Base-by-base conservation (phyloP, 2,797 vertebrate genomes). In the Helicolenus hilgendorfi region DNA sequence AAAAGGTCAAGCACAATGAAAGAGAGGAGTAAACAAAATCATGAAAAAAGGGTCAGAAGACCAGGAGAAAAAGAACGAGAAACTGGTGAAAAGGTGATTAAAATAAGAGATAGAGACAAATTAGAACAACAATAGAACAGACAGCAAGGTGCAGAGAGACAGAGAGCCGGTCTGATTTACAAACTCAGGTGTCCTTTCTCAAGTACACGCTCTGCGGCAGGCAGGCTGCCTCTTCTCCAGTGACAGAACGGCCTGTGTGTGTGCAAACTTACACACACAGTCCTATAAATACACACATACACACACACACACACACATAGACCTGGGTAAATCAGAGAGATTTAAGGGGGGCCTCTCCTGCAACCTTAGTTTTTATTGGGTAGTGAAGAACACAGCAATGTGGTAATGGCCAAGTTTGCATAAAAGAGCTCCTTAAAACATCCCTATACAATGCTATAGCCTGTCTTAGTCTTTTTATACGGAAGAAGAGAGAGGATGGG, bases 151-250 rank as follows among this genome's bases (percentile, higher is more conserved):
- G 27, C 27, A 69, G 53, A 79, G 76, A 70, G 33, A 84, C 68
- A 81, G 76, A 56, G 83, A 85, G 81, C 24, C 26, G 77, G 77
- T 84, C 81, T 89, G 94, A 94, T 96, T 95, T 95, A 95, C 85
- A 96, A 95, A 95, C 83, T 94, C 92, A 89, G 89, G 91, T 94
- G 96, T 96, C 96, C 95, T 97, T 94, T 93, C 92, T 96, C 94
- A 96, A 96, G 96, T 91, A 95, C 95, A 94, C 29, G 8, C 93
- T 91, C 92, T 96, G 95, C 89, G 73, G 89, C 90, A 95, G 79
- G 80, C 81, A 77, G 84, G 63, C 83, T 78, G 78, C 88, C 81
- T 92, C 83, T 68, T 77, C 76, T 80, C 83, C 83, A 84, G 72
- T 74, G 78, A 89, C 83, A 84, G 83, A 77, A 67, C 68, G 53